Percentiles rank a stretch among this genome's conserved stretches.
Conservation (phyloP, 2,797 vertebrate genomes). For the Melanotaenia trifasciata region DNA sequence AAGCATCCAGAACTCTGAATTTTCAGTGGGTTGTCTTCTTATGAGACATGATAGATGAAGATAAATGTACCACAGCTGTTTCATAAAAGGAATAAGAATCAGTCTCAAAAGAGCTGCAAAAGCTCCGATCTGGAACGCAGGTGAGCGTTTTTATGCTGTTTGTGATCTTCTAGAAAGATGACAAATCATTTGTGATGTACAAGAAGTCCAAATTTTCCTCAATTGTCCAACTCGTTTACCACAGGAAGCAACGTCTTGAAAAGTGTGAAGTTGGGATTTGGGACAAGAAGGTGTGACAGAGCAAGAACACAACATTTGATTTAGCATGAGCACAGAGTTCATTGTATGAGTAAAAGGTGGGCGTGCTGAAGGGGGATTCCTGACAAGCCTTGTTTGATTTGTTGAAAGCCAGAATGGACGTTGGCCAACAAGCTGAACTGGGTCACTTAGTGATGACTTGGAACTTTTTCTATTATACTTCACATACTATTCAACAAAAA, state of each 20-base stretch:
- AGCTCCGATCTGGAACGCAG: conserved; percentile 39
- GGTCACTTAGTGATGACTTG: not conserved
- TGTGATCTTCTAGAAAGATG: conserved; percentile 17
- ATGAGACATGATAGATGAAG: not conserved
- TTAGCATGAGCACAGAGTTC: conserved; percentile 12
- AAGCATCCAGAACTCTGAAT: not conserved
- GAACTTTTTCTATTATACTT: not conserved
- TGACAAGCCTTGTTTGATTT: conserved; percentile 30
- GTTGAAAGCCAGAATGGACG: conserved; percentile 20
- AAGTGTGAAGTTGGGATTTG: not conserved
- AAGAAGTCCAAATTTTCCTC: conserved; percentile 3
- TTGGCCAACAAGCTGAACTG: conserved; percentile 3
- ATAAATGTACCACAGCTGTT: conserved; percentile 1
- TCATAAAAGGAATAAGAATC: conserved; percentile 8
- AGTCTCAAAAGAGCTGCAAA: conserved; percentile 18
- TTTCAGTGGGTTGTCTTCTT: not conserved
- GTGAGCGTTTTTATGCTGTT: conserved; percentile 44
- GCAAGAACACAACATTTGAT: conserved; percentile 14
- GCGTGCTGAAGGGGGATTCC: conserved; percentile 31
- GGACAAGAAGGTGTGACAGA: conserved; percentile 22
- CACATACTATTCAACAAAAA: not conserved
- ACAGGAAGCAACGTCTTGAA: not conserved
- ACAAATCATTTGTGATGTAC: conserved; percentile 26
- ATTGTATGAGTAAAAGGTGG: conserved; percentile 12
- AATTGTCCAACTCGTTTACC: conserved; percentile 3